Base-by-base conservation (phyloP, 2,113 vertebrate species). In the Carollia perspicillata region DNA sequence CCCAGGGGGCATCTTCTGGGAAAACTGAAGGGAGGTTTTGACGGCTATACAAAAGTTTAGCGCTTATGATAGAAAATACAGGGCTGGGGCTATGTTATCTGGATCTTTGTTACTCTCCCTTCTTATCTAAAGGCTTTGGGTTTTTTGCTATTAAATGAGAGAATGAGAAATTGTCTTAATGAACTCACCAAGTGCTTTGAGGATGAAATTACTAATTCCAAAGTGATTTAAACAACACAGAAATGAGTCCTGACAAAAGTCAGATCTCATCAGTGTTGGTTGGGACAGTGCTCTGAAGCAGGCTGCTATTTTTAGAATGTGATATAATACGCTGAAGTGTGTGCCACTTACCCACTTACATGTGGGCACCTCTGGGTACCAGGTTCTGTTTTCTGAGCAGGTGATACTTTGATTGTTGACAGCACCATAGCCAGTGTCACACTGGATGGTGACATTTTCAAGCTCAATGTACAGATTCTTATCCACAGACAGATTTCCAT, bases 331-430 rank as follows among this genome's bases (percentile, higher is more conserved):
- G 28, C 17, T 81, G 42, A 63, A 37, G 6, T 68, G 28, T 81
- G 77, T 84, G 40, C 58, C 47, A 89, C 88, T 92, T 79, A 88
- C 77, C 83, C 44, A 88, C 40, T 92, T 35, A 44, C 53, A 91
- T n/a, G 23, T 91, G 83, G 83, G 88, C 47, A 79, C 75, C 1
- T 20, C 95, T 37, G 1, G 97, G 85, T 94, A 95, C 96, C 97
- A 98, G 20, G 5, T 77, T 71, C 51, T 20, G 2, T 90, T 49
- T 58, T 87, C 81, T 20, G 86, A 71, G 75, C 87, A 12, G 84
- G n/a, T 97, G 96, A 1, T 96, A 90, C 0, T 28, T 0, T 0
- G 1, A 79, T 1, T 0, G 23, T 96, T 83, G 0, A 96, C n/a
- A 47, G 95, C 26, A 77, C 35, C 86, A 66, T 98, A 94, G 44